phyloP scores from a whole-genome alignment of 2,888 invertebrate species.

The Sarcophaga caerulescens region DNA sequence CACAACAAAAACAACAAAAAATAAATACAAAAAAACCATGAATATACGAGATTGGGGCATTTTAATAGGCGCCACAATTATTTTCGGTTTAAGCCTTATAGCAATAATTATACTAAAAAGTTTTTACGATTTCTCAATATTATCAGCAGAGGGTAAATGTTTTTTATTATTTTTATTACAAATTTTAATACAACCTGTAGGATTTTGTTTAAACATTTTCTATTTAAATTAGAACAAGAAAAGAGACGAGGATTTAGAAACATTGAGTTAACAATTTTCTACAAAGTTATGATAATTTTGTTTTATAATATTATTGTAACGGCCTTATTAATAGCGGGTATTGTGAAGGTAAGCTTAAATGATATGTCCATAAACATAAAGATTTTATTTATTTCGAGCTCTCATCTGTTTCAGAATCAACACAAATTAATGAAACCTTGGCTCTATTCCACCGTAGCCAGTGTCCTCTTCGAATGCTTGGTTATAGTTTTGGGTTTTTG shows the following conservation, averaged over 20 bases:
- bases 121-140: constrained; percentile 22
- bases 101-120: constrained; percentile 20
- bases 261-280: background rate
- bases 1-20: background rate
- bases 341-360: constrained; percentile 31
- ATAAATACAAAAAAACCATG: background rate
- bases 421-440: constrained; percentile 42
- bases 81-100: constrained; percentile 20
- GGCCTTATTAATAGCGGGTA: constrained; percentile 32
- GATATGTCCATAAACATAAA: background rate
- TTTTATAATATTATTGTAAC: constrained; percentile 5
- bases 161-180: background rate
- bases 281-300: constrained; percentile 23
- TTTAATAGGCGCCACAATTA: constrained; percentile 18
- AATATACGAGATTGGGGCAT: constrained; percentile 13
- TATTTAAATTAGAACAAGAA: background rate
- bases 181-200: background rate
- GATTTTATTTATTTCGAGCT: background rate
- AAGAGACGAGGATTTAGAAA: background rate
- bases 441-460: constrained; percentile 13
- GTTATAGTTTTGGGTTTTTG: background rate
- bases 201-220: background rate
- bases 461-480: constrained; percentile 15
- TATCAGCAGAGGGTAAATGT: constrained; percentile 35
- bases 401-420: constrained; percentile 27